Evolutionary conservation across 2,797 vertebrate genomes (phyloP), one percentile per base, ranked within the genome.

Genomic region (Perodicticus potto): DNA sequence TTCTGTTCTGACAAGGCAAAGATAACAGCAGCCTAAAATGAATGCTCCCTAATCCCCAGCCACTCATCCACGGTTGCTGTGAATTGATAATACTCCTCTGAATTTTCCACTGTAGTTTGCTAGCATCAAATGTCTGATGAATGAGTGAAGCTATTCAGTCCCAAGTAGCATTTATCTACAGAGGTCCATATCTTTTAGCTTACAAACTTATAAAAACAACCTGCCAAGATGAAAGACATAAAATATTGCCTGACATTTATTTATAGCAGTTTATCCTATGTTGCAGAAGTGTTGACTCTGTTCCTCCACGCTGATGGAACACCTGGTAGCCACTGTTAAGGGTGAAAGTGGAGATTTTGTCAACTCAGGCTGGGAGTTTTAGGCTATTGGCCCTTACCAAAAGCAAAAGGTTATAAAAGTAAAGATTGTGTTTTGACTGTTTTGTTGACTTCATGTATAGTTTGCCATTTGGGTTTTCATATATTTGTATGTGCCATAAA

Each of bases 131-230:
- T 80, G 84, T 83, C 87, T 92, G 85, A 92, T 87, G 96, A 97
- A 80, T 0, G 4, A 89, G 88, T 19, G 72, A 95, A 93, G 81
- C 57, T 88, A 84, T 92, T 95, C 43, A 63, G 94, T 80, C 83
- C 67, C 70, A 86, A 95, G 94, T 73, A 94, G 57, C 80, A 95
- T 94, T 95, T 95, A 95, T 96, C 92, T 93, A 53, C 40, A 95
- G 82, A 89, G 57, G 92, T 91, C 76, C n/a, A 1, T 91, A 89
- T 96, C 90, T 96, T 92, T 87, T 55, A 91, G 88, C 96, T 97
- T 88, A 97, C 91, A 96, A 94, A 97, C 88, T 96, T 97, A 92
- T 97, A 92, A 96, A 96, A 96, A 92, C 91, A 96, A 91, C 88
- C 90, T 97, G 94, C 88, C 96, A 94, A 91, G 82, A 96, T 95